Evolutionary conservation across 2,888 invertebrate genomes (phyloP), one percentile per base, ranked within the genome.

Genomic region (Dolichomitus sp.): DNA sequence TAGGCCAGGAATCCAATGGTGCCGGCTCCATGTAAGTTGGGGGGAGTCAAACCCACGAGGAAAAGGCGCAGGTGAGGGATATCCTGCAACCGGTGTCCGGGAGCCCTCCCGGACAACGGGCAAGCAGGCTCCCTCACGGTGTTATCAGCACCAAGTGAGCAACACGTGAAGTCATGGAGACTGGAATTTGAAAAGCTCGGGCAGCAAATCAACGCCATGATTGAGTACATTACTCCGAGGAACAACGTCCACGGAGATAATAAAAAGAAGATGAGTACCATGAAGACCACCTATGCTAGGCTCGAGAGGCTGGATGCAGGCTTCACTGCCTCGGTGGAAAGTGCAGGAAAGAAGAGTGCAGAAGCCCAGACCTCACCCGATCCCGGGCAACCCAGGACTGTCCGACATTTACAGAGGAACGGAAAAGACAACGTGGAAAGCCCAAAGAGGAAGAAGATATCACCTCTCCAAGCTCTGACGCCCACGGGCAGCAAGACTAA

Each of bases 111-210:
- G n/a, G n/a, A n/a, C n/a, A n/a, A n/a, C n/a, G n/a, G n/a, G n/a
- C n/a, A n/a, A n/a, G n/a, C n/a, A n/a, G n/a, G n/a, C n/a, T n/a
- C n/a, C n/a, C n/a, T n/a, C n/a, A n/a, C n/a, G n/a, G n/a, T n/a
- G n/a, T n/a, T 73, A 27, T 17, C 61, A 17, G 61, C 61, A 40
- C 37, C 11, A 12, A 61, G 40, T 17, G 37, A 61, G 12, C 40
- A 61, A 19, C 12, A 40, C 40, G 61, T 19, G 61, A 61, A 61
- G 17, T 40, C 61, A 40, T 61, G 19, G 40, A 61, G 61, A 40
- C 40, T 59, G n/a, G 37, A 61, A 12, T 61, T 61, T 12, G 40
- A 61, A 40, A 30, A 59, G 59, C 37, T 59, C 9, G 59, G 59
- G 33, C 59, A 59, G 14, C 45, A 45, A 45, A 12, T 45, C 14